phyloP scores from a whole-genome alignment of 2,113 vertebrate species.

The Xiphophorus couchianus region DNA sequence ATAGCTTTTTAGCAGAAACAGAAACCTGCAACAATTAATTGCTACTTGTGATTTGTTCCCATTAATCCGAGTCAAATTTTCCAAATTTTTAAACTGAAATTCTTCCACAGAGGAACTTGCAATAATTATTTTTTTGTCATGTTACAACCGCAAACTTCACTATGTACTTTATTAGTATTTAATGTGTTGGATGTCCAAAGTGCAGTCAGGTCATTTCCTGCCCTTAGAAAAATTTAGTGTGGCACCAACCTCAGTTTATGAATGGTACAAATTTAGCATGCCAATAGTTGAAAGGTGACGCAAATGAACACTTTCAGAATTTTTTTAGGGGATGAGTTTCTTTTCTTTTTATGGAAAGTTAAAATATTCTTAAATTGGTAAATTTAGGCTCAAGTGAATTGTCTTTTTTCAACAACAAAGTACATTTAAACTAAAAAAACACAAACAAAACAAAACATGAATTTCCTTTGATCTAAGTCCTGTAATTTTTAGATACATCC shows the following conservation, averaged over 20 bases:
- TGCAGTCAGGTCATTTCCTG: not conserved
- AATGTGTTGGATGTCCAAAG: not conserved
- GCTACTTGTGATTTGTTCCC: not conserved
- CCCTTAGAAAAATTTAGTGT: not conserved
- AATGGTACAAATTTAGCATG: not conserved
- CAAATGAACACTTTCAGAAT: not conserved
- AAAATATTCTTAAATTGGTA: not conserved
- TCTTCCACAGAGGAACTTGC: not conserved
- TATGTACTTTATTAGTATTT: not conserved
- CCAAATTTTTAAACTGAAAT: not conserved
- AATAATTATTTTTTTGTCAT: not conserved
- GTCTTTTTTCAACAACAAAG: not conserved
- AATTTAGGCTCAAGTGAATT: not conserved
- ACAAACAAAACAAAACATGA: not conserved
- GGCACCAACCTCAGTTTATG: not conserved
- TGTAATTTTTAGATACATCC: no score
- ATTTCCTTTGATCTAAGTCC: not conserved
- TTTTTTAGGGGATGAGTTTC: not conserved
- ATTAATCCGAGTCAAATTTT: not conserved
- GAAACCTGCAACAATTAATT: not conserved
- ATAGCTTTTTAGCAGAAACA: slow-evolving; percentile 13
- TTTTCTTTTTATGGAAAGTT: not conserved
- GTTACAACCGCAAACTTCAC: not conserved
- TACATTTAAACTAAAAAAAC: not conserved
- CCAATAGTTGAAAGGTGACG: not conserved